Conservation (phyloP, 2,888 invertebrate genomes). For the Acanthoscelides obtectus region DNA sequence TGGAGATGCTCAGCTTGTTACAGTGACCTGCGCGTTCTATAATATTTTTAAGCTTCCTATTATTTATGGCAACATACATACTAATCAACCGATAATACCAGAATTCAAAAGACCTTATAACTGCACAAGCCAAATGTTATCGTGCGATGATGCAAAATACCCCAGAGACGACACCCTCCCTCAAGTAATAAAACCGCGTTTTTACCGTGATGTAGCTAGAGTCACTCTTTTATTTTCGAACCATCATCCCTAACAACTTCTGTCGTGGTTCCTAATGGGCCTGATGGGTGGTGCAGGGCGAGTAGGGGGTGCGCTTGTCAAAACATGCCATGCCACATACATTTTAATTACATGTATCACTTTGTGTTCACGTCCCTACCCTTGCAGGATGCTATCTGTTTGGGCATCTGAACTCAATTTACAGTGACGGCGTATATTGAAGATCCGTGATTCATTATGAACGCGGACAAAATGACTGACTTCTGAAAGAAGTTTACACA, state of each 20-base stretch:
- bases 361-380: slow-evolving; percentile 30
- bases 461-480: no score
- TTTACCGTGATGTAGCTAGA: neutral
- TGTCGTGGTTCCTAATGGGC: slow-evolving; percentile 1
- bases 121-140: neutral
- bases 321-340: slow-evolving; percentile 39
- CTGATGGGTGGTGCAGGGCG: neutral
- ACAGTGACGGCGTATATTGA: slow-evolving; percentile 5
- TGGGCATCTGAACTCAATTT: slow-evolving; percentile 11
- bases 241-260: neutral
- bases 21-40: no score
- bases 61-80: no score
- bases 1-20: no score
- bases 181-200: neutral
- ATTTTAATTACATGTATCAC: slow-evolving; percentile 45
- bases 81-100: neutral
- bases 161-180: neutral
- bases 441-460: no score
- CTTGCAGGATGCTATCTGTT: neutral
- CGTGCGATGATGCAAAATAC: neutral
- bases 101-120: neutral
- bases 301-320: slow-evolving; percentile 35
- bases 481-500: no score
- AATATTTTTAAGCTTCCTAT: no score
- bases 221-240: neutral